These are phyloP conservation scores for Acipenser ruthenus DNA, from an alignment of 2,797 vertebrate genomes.

Conservation along the genomic window DNA sequence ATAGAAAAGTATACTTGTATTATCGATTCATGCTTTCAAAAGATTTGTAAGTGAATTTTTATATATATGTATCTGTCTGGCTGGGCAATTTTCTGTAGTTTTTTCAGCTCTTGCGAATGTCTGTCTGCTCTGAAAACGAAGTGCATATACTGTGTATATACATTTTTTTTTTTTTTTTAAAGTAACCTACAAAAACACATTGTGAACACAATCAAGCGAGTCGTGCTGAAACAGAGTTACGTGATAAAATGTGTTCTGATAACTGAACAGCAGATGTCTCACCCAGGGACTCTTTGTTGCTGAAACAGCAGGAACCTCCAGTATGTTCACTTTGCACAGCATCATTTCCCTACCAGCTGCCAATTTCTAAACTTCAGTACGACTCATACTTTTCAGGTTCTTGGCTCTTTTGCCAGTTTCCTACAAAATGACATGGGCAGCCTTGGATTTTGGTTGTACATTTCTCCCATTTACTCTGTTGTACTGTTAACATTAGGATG, in stretches of 20 bases:
- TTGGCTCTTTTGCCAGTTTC: conserved; percentile 49
- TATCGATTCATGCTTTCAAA: too few relatives aligned
- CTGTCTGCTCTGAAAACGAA: too few relatives aligned
- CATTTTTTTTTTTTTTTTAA: too few relatives aligned
- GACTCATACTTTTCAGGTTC: conserved; percentile 45
- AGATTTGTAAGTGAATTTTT: too few relatives aligned
- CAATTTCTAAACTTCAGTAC: conserved; percentile 67
- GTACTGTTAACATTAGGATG: too few relatives aligned
- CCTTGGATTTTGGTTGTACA: neutral
- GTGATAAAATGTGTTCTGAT: conserved; percentile 81
- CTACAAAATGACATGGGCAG: conserved; percentile 36
- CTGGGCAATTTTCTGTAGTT: too few relatives aligned
- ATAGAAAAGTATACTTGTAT: too few relatives aligned
- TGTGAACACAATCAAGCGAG: conserved; percentile 45
- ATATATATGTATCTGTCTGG: too few relatives aligned
- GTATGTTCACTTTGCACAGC: conserved; percentile 81
- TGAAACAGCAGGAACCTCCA: conserved; percentile 86
- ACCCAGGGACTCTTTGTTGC: conserved; percentile 79
- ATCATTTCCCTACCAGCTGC: conserved; percentile 90
- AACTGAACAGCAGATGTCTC: conserved; percentile 89
- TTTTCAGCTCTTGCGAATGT: too few relatives aligned
- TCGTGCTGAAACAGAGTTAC: conserved; percentile 51
- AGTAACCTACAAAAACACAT: conserved; percentile 15
- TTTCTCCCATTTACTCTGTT: neutral
- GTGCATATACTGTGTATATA: too few relatives aligned